Evolutionary conservation across 1,140 invertebrate genomes (phyloP).

Genomic region (Asbolus verrucosus): DNA sequence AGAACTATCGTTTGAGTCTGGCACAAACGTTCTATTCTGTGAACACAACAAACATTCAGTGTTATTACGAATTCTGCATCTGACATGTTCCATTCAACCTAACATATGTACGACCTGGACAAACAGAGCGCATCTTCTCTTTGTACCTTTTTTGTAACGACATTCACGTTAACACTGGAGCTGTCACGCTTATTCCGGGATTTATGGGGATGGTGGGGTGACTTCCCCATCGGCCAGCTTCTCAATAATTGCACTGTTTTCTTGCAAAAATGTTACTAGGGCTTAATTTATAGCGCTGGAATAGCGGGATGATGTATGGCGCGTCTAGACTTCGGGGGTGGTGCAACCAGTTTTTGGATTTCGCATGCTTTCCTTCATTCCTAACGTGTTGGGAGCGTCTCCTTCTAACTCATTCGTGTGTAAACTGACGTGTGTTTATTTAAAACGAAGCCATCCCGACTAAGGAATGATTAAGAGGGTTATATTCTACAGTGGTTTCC

Average conservation of each 20-base stretch:
- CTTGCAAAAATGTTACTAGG: slow-evolving; percentile 29
- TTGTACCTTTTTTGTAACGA: slow-evolving; percentile 54
- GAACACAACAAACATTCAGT: slow-evolving; percentile 31
- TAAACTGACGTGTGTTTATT: slow-evolving; percentile 40
- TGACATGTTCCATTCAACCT: slow-evolving; percentile 52
- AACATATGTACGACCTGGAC: slow-evolving; percentile 50
- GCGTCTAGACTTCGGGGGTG: too few species aligned
- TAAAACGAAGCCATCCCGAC: slow-evolving; percentile 45
- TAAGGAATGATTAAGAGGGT: slow-evolving; percentile 58
- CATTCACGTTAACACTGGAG: slow-evolving; percentile 54
- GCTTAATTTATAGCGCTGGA: slow-evolving; percentile 53
- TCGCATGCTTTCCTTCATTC: slow-evolving; percentile 48
- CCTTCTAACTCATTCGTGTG: neutral
- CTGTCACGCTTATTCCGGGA: slow-evolving; percentile 53
- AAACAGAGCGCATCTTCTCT: slow-evolving; percentile 52
- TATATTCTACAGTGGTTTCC: slow-evolving; percentile 54
- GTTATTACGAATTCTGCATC: slow-evolving; percentile 43
- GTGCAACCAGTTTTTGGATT: slow-evolving; percentile 54
- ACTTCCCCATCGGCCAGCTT: slow-evolving; percentile 20
- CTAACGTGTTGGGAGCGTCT: neutral
- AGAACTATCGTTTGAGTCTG: slow-evolving; percentile 3
- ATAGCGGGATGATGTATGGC: slow-evolving; percentile 34
- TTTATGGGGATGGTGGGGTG: slow-evolving; percentile 49
- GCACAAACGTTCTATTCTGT: slow-evolving; percentile 12
- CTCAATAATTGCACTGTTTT: slow-evolving; percentile 29